Evolutionary conservation across 2,113 vertebrate genomes (phyloP), one percentile per base, ranked within the genome.

Genomic region (Ifrita kowaldi): DNA sequence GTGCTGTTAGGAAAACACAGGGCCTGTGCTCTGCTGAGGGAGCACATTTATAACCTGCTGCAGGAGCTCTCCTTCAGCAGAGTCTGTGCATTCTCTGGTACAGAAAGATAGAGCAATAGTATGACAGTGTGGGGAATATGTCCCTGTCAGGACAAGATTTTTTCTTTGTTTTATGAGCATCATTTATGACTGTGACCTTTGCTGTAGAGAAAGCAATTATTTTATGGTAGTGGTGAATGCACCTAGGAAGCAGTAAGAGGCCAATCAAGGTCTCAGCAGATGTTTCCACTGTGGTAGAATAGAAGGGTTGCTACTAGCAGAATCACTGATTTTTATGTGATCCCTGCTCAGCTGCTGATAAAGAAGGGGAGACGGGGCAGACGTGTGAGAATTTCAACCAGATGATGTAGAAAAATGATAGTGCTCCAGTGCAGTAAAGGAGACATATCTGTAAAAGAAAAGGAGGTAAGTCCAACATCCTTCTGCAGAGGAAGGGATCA

Each of bases 151-250:
- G 55, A 74, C 20, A 60, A 93, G 46, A 86, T 27, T 39, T 83
- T 52, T 53, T 67, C 33, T 91, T 88, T 81, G 60, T 49, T 93
- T 95, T 87, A 91, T 89, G 56, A 93, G 56, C 52, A 46, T 78
- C 30, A 8, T 91, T 93, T 95, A 87, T 87, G 92, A 53, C 76
- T 68, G 49, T 83, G 44, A 76, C 82, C 84, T 76, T 87, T 90
- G 82, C 4, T 3, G 56, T 4, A 83, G 87, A 69, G 63, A 79
- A 94, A 82, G 69, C 41, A 56, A 49, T 53, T 3, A 0, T 79
- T 85, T 91, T 87, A 79, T 44, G 52, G 82, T 28, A 62, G 78
- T 2, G 16, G 49, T 79, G 77, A 78, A 81, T 75, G 39, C 56
- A 78, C 33, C 69, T 84, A 73, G 47, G 65, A 96, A 93, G 77